Percentiles rank a stretch among this genome's conserved stretches.
Conservation (phyloP, 1,140 invertebrate species). For the Sesamia nonagrioides region DNA sequence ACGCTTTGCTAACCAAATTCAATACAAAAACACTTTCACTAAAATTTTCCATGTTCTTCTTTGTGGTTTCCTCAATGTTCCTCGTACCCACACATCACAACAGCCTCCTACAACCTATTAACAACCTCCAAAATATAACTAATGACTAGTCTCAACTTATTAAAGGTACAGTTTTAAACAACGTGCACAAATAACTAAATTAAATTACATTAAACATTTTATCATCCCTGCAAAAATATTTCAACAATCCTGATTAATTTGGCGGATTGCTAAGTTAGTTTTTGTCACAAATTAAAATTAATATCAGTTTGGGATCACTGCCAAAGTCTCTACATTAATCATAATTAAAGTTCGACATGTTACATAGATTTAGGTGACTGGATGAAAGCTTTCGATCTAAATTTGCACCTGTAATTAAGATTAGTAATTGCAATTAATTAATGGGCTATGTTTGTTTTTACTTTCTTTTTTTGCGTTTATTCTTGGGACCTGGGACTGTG, state of each 20-base stretch:
- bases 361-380: constrained; percentile 29
- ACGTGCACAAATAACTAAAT: neutral
- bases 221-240: constrained; percentile 1
- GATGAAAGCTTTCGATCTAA: neutral
- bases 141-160: no score
- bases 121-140: no score
- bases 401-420: neutral
- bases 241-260: constrained; percentile 26
- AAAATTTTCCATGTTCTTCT: no score
- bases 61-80: no score
- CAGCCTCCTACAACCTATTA: no score
- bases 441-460: neutral
- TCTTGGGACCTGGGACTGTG: no score
- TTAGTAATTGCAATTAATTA: neutral
- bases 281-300: constrained; percentile 48
- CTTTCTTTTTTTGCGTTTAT: neutral
- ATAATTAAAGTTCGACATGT: constrained; percentile 41
- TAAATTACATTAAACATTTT: neutral
- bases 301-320: constrained; percentile 37
- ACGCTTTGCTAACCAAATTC: no score
- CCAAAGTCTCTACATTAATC: constrained; percentile 43
- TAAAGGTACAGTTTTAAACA: no score
- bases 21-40: no score
- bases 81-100: no score
- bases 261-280: constrained; percentile 1